phyloP scores from a whole-genome alignment of 35 echinoderm and acorn worm genomes.

The Eucidaris tribuloides region DNA sequence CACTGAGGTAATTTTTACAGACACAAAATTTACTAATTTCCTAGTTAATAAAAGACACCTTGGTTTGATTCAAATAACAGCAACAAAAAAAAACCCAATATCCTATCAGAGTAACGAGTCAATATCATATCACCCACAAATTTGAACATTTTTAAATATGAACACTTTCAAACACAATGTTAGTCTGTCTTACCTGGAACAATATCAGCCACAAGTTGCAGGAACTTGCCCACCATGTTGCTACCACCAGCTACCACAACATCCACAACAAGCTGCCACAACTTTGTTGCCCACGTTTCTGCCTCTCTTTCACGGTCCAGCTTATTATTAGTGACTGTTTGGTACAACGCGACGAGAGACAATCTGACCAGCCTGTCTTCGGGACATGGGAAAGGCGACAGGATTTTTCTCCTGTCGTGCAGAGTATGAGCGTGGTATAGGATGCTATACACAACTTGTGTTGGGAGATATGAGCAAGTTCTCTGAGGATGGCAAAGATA shows the following conservation, averaged over 20 bases:
- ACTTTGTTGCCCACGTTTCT: not conserved
- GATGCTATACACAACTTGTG: not conserved
- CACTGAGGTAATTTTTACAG: no score
- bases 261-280: not conserved
- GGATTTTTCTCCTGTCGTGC: not conserved
- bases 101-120: no score
- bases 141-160: no score
- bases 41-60: no score
- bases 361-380: not conserved
- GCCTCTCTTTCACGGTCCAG: not conserved
- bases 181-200: not conserved
- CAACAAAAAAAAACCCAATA: no score
- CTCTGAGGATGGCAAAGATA: not conserved
- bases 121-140: no score
- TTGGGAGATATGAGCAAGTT: not conserved
- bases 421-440: not conserved
- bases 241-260: not conserved
- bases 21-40: no score
- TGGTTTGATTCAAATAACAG: no score
- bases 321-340: not conserved
- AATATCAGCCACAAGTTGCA: not conserved
- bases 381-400: not conserved
- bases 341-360: not conserved
- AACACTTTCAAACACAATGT: no score
- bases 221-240: not conserved